These are phyloP conservation scores for Colius striatus DNA, from an alignment of 2,113 vertebrate species.

Conservation along the genomic window DNA sequence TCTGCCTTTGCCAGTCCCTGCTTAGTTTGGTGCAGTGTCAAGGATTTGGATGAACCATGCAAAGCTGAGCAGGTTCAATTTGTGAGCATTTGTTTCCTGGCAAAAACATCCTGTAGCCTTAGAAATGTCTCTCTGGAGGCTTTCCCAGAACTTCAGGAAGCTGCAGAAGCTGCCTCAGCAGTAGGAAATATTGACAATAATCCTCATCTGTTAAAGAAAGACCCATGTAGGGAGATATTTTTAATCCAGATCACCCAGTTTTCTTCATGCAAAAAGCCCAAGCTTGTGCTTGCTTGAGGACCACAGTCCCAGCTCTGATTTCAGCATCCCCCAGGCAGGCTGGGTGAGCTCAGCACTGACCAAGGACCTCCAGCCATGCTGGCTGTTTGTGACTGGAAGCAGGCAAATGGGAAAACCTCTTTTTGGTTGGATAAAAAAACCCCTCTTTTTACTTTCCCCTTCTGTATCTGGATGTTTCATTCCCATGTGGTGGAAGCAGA, in stretches of 20 bases:
- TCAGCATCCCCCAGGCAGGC: background rate
- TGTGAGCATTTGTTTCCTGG: background rate
- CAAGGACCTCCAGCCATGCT: background rate
- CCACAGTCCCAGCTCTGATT: background rate
- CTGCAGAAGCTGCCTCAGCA: background rate
- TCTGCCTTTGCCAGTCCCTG: background rate
- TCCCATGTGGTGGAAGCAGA: background rate
- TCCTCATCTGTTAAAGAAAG: background rate
- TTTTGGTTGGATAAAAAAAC: background rate
- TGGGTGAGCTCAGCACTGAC: background rate
- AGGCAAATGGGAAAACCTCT: background rate
- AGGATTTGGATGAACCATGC: background rate
- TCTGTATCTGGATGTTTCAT: background rate
- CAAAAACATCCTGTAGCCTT: background rate
- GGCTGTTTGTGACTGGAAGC: background rate
- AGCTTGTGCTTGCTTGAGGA: background rate
- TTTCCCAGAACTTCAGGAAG: background rate
- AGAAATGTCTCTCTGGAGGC: background rate
- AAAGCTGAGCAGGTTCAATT: background rate
- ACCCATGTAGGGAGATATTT: background rate
- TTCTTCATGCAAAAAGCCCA: background rate
- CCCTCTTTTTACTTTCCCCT: rapidly evolving
- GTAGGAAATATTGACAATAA: background rate
- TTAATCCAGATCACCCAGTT: background rate
- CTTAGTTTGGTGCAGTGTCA: background rate